These are phyloP conservation scores for Apomyelois bistriatella DNA, from an alignment of 2,888 invertebrate species.

Conservation along the genomic window DNA sequence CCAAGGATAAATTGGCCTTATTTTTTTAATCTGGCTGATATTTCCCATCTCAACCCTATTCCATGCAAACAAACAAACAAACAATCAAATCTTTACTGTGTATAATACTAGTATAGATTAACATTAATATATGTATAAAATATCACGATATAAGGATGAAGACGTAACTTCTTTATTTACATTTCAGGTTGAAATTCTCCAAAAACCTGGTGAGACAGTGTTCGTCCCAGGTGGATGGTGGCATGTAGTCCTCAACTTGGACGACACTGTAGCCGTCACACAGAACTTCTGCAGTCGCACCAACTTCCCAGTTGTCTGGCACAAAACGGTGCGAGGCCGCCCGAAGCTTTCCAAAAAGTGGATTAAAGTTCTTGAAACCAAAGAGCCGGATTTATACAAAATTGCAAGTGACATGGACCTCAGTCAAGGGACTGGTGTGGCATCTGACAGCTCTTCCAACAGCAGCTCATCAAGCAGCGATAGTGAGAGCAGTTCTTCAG, in stretches of 20 bases:
- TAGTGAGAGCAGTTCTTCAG: conserved; percentile 76
- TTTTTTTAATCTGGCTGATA: no score
- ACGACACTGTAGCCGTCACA: conserved; percentile 97
- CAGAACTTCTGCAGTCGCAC: conserved; percentile 98
- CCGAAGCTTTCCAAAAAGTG: conserved; percentile 98
- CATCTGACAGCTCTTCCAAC: conserved; percentile 96
- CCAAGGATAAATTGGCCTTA: no score
- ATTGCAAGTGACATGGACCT: conserved; percentile 92
- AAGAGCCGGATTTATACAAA: conserved; percentile 88
- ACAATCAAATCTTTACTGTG: no score
- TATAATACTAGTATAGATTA: no score
- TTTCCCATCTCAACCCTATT: no score
- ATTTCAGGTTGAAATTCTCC: conserved; percentile 92
- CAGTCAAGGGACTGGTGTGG: conserved; percentile 91
- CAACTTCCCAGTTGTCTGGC: conserved; percentile 99
- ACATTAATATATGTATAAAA: no score
- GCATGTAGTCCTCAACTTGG: conserved; percentile 99
- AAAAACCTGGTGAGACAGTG: conserved; percentile 97
- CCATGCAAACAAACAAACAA: no score
- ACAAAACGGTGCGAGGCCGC: conserved; percentile 96
- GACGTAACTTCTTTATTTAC: no score
- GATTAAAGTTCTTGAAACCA: conserved; percentile 84
- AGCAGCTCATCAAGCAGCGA: conserved; percentile 89
- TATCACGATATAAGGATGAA: no score
- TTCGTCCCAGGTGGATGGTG: conserved; percentile 99